These are phyloP conservation scores for Ooceraea biroi DNA, from an alignment of 1,140 invertebrate genomes.

Conservation along the genomic window DNA sequence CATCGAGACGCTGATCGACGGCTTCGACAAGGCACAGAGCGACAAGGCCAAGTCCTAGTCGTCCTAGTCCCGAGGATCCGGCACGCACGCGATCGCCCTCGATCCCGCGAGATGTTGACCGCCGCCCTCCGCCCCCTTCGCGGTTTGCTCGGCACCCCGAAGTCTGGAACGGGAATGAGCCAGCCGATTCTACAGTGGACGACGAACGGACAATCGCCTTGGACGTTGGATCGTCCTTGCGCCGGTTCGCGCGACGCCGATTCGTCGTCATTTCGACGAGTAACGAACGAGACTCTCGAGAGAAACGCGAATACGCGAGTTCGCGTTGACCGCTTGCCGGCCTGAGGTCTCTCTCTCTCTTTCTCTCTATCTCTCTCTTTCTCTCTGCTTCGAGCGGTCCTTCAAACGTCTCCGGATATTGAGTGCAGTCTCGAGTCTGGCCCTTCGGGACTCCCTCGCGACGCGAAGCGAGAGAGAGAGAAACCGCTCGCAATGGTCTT, in stretches of 20 bases:
- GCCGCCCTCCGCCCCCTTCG: neutral
- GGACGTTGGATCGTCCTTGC: neutral
- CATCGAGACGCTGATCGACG: slow-evolving; percentile 93
- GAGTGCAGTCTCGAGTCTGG: neutral
- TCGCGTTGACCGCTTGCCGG: slow-evolving; percentile 22
- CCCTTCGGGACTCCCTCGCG: slow-evolving; percentile 16
- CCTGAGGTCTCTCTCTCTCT: slow-evolving; percentile 39
- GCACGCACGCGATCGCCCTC: slow-evolving; percentile 29
- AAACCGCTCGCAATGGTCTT: neutral
- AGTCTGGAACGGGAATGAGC: slow-evolving; percentile 12
- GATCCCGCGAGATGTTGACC: slow-evolving; percentile 48
- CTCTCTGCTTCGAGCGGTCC: neutral
- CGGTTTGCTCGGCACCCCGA: neutral
- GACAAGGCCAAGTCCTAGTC: slow-evolving; percentile 79
- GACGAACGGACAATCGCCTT: slow-evolving; percentile 20
- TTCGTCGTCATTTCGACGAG: slow-evolving; percentile 11
- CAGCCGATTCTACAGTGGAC: slow-evolving; percentile 2
- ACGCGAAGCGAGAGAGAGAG: slow-evolving; percentile 42
- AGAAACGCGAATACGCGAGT: slow-evolving; percentile 41
- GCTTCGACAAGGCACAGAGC: slow-evolving; percentile 89
- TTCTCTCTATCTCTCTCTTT: too few species aligned
- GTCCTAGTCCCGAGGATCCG: slow-evolving; percentile 54
- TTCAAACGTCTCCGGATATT: slow-evolving; percentile 49
- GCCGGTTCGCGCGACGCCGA: slow-evolving; percentile 2
- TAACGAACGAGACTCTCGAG: neutral